Conservation (phyloP, 2,113 vertebrate species). For the Labeo catla region DNA sequence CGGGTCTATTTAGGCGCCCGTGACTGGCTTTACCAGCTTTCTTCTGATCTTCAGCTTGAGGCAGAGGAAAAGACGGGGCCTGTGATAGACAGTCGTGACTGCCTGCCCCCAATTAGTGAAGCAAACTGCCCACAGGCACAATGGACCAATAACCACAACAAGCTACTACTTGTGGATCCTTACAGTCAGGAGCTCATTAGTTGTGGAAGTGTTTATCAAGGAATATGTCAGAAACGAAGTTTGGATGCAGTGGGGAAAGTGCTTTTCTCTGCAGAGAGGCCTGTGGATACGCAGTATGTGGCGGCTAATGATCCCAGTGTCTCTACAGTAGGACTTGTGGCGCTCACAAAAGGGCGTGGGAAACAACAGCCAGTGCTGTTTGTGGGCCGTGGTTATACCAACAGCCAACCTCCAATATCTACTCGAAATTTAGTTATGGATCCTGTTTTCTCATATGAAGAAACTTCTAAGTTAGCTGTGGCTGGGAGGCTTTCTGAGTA, state of each 20-base stretch:
- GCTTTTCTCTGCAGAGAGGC: constrained; percentile 85
- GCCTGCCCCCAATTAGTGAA: constrained; percentile 87
- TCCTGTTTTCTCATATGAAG: constrained; percentile 94
- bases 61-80: constrained; percentile 82
- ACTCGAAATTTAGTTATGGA: constrained; percentile 90
- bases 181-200: constrained; percentile 87
- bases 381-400: constrained; percentile 93
- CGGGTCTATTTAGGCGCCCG: constrained; percentile 89
- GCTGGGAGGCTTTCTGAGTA: constrained; percentile 94
- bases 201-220: constrained; percentile 94
- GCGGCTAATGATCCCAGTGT: constrained; percentile 95
- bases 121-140: constrained; percentile 89
- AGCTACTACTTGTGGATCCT: constrained; percentile 87
- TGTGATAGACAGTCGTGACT: constrained; percentile 89
- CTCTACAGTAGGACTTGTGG: constrained; percentile 92
- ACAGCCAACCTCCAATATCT: constrained; percentile 93
- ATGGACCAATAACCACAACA: constrained; percentile 90
- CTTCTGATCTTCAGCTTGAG: constrained; percentile 75
- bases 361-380: constrained; percentile 85
- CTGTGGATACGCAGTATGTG: constrained; percentile 94
- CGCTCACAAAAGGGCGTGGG: constrained; percentile 70
- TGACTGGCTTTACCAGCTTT: constrained; percentile 91
- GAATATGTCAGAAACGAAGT: constrained; percentile 91
- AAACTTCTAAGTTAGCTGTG: constrained; percentile 91
- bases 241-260: constrained; percentile 75